phyloP scores from a whole-genome alignment of 2,888 invertebrate species.

The Falcaria lacertinaria region DNA sequence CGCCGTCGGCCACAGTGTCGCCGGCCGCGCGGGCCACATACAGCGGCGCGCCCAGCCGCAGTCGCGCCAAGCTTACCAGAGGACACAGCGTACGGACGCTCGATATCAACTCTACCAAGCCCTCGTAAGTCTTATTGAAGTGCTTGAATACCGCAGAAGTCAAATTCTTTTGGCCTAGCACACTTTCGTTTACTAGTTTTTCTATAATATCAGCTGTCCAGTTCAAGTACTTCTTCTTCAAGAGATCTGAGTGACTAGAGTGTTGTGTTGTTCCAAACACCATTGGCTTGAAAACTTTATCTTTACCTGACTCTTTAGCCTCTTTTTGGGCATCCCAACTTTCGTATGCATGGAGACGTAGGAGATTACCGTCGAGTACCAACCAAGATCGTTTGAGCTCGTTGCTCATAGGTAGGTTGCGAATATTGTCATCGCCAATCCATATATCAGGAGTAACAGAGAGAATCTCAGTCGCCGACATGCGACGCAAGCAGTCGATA shows the following conservation, averaged over 20 bases:
- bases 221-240: slow-evolving; percentile 80
- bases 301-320: slow-evolving; percentile 58
- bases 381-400: slow-evolving; percentile 87
- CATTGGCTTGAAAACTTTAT: slow-evolving; percentile 71
- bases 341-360: slow-evolving; percentile 83
- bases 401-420: slow-evolving; percentile 82
- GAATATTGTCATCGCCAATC: slow-evolving; percentile 77
- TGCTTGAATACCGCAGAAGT: slow-evolving; percentile 81
- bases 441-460: slow-evolving; percentile 86
- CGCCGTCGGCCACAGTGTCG: slow-evolving; percentile 57
- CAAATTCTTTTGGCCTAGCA: slow-evolving; percentile 82
- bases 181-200: slow-evolving; percentile 81
- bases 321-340: slow-evolving; percentile 78
- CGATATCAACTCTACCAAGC: slow-evolving; percentile 86
- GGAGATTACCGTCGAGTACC: slow-evolving; percentile 84
- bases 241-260: slow-evolving; percentile 82
- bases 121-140: slow-evolving; percentile 85
- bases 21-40: slow-evolving; percentile 81
- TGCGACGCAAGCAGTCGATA: slow-evolving; percentile 78
- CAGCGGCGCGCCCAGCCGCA: slow-evolving; percentile 83
- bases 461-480: slow-evolving; percentile 79
- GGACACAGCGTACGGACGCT: slow-evolving; percentile 91
- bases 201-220: slow-evolving; percentile 84
- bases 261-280: slow-evolving; percentile 88
- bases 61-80: slow-evolving; percentile 82